phyloP scores from a whole-genome alignment of 2,113 vertebrate genomes.

The Cynoglossus semilaevis region DNA sequence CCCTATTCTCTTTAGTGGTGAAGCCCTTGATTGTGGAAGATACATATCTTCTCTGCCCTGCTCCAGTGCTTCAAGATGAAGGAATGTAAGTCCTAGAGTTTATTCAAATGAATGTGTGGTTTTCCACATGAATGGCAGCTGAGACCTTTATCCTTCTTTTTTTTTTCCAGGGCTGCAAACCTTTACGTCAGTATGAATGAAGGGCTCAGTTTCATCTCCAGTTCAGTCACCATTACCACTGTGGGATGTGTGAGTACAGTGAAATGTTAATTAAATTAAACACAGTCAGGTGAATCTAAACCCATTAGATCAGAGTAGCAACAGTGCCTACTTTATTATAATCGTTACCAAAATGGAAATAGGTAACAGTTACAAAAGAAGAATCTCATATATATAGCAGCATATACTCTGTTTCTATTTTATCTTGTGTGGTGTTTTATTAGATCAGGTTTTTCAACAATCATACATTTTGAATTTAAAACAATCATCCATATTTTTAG shows the following conservation, averaged over 20 bases:
- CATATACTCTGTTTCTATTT: too few species aligned
- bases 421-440: too few species aligned
- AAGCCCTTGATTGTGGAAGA: slow-evolving; percentile 93
- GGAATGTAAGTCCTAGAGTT: slow-evolving; percentile 85
- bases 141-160: slow-evolving; percentile 8
- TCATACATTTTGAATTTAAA: too few species aligned
- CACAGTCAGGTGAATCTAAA: background rate
- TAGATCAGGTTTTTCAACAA: too few species aligned
- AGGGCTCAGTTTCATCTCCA: slow-evolving; percentile 97
- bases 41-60: slow-evolving; percentile 93
- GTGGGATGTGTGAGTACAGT: slow-evolving; percentile 89
- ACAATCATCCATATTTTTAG: too few species aligned
- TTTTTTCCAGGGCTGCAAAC: slow-evolving; percentile 78
- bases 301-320: too few species aligned
- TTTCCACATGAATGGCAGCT: slow-evolving; percentile 1
- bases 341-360: too few species aligned
- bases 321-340: too few species aligned
- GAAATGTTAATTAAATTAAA: background rate
- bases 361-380: too few species aligned
- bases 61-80: slow-evolving; percentile 89
- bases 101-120: slow-evolving; percentile 9
- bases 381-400: too few species aligned
- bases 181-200: slow-evolving; percentile 99
- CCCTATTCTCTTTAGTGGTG: slow-evolving; percentile 77
- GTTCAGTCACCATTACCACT: slow-evolving; percentile 95